Base-by-base conservation (phyloP, 1,140 invertebrate species). In the Nasonia longicornis region DNA sequence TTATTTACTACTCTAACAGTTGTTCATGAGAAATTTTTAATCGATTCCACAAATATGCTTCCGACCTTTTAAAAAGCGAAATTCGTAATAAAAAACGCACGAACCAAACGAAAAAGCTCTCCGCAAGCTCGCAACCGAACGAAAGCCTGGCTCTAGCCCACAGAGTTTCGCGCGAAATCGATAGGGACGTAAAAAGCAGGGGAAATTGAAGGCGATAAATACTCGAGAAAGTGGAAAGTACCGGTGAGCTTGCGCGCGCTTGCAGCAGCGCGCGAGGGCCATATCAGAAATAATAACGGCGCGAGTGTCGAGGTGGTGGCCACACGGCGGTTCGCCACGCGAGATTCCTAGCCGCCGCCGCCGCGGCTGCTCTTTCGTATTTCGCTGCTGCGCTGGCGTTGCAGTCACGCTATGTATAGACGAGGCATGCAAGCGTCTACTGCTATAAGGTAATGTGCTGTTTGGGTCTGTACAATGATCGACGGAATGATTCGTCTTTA, bases 321-420 rank as follows among this genome's bases (percentile, higher is more conserved):
- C 79, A 81, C 72, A 76, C 48, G 31, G 79, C 14, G 79, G 79
- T 81, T 81, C 79, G 86, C 74, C 82, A 80, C 77, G 72, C 76
- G 84, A 85, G 86, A 87, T 85, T 87, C 79, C 79, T 77, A 70
- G n/a, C 31, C 29, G n/a, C 52, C 29, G 29, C 77, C 29, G 70
- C 10, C 58, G n/a, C 6, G 7, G 45, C 45, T 2, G 4, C 69
- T 45, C 48, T 64, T 63, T 35, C 20, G 26, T 64, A 66, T 22
- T 70, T 70, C 31, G 8, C 52, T 58, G 52, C 52, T 58, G 52
- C 63, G 52, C 63, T 64, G 12, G 3, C n/a, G 66, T 31, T 16
- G 35, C 31, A 73, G n/a, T n/a, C 71, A 48, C 71, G 38, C 45
- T 48, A 26, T 42, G 6, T 20, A 8, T 42, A 35, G 31, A 14